These are phyloP conservation scores for Andinoacara biseriatus DNA, from an alignment of 2,113 vertebrate species.

Conservation along the genomic window DNA sequence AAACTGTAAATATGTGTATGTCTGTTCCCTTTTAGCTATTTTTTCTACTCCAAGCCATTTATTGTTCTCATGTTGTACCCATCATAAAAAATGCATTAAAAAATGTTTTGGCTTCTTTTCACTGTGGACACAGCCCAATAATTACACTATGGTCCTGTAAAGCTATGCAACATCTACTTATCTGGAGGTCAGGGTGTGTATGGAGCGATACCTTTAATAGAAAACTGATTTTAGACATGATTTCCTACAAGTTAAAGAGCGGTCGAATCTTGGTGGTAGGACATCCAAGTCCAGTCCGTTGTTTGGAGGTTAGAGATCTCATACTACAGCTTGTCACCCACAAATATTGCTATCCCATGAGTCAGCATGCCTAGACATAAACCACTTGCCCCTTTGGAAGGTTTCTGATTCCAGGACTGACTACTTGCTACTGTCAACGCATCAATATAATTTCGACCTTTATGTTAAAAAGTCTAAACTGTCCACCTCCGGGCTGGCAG, in stretches of 20 bases:
- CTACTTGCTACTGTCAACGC: neutral
- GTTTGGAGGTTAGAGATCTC: neutral
- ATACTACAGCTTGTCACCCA: neutral
- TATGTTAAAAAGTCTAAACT: neutral
- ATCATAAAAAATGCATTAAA: neutral
- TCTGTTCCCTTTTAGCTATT: neutral
- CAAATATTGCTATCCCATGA: neutral
- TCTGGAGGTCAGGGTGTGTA: neutral
- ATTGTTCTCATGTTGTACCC: neutral
- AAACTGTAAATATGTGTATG: neutral
- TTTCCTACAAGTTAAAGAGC: neutral
- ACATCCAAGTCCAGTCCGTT: neutral
- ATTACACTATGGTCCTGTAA: neutral
- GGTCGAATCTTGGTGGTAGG: neutral
- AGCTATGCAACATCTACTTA: neutral
- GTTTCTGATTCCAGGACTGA: neutral
- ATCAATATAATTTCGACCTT: neutral
- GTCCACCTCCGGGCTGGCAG: constrained; percentile 26
- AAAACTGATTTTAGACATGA: neutral
- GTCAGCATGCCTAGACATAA: neutral
- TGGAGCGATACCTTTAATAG: neutral
- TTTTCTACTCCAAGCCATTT: neutral
- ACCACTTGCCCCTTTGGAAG: neutral
- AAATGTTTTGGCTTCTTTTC: neutral
- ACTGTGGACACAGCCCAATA: neutral